These are phyloP conservation scores for Pseudomyrmex concolor DNA, from an alignment of 1,140 invertebrate genomes.

Conservation along the genomic window DNA sequence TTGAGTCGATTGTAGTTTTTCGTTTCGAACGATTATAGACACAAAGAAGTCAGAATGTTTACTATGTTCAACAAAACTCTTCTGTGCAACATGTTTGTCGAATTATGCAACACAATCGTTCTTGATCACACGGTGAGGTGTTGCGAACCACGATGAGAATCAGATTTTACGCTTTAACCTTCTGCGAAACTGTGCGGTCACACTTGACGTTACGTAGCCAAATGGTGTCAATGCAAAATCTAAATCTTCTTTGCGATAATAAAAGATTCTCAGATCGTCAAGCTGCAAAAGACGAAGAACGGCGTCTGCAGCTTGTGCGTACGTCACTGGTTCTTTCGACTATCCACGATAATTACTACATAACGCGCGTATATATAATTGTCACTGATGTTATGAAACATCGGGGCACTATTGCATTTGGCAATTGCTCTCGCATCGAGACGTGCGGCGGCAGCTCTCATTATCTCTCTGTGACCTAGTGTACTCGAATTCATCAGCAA, in stretches of 20 bases:
- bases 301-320: neutral
- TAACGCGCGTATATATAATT: constrained; percentile 9
- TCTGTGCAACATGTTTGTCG: neutral
- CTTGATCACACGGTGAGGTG: neutral
- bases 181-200: neutral
- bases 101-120: neutral
- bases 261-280: neutral
- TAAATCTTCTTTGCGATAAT: constrained; percentile 19
- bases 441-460: neutral
- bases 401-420: constrained; percentile 62
- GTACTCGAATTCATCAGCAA: constrained; percentile 37
- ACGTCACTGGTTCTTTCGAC: constrained; percentile 14
- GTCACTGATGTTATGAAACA: constrained; percentile 61
- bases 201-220: neutral
- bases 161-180: constrained; percentile 1
- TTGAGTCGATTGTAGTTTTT: too few relatives aligned
- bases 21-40: too few relatives aligned
- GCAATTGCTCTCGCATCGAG: constrained; percentile 57
- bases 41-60: too few relatives aligned
- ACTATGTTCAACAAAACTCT: too few relatives aligned
- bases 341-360: constrained; percentile 48
- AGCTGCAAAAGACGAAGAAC: constrained; percentile 17
- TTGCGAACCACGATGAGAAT: neutral
- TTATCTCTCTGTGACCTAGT: constrained; percentile 43
- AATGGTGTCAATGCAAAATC: neutral